Evolutionary conservation across 2,888 invertebrate genomes (phyloP).

Genomic region (Sphaerophoria taeniata): DNA sequence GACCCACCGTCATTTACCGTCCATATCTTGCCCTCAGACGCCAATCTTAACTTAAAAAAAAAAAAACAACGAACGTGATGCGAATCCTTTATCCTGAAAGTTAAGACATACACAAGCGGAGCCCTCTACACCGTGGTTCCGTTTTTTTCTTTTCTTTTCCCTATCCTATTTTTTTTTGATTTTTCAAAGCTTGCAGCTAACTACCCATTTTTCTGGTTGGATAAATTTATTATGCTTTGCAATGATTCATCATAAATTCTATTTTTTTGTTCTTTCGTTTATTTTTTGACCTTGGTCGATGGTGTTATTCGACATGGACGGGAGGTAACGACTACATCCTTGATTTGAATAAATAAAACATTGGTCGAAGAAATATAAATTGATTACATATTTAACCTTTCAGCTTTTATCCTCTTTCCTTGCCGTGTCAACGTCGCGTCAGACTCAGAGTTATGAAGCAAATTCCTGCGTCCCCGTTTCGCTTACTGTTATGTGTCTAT

Average conservation of each 20-base stretch:
- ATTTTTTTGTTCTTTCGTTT: not conserved
- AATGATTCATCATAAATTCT: slow-evolving; percentile 55
- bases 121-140: not conserved
- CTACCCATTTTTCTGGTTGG: slow-evolving; percentile 71
- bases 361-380: slow-evolving; percentile 58
- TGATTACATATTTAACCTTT: slow-evolving; percentile 62
- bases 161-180: too few species aligned
- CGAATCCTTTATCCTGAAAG: slow-evolving; percentile 60
- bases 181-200: slow-evolving; percentile 67
- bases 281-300: slow-evolving; percentile 42
- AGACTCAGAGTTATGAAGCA: slow-evolving; percentile 1
- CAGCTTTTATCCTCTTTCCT: not conserved
- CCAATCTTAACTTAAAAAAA: slow-evolving; percentile 60
- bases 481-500: slow-evolving; percentile 12
- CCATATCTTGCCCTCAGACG: slow-evolving; percentile 55
- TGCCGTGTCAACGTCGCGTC: slow-evolving; percentile 15
- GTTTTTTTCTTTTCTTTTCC: not conserved
- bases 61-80: slow-evolving; percentile 47
- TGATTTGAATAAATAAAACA: slow-evolving; percentile 72
- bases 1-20: slow-evolving; percentile 47
- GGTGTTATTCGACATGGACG: slow-evolving; percentile 4
- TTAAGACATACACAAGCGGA: slow-evolving; percentile 30
- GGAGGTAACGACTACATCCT: slow-evolving; percentile 16
- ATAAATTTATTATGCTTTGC: slow-evolving; percentile 66
- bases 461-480: slow-evolving; percentile 31